Conservation (phyloP, 2,797 vertebrate species). For the Myotis pilosus region DNA sequence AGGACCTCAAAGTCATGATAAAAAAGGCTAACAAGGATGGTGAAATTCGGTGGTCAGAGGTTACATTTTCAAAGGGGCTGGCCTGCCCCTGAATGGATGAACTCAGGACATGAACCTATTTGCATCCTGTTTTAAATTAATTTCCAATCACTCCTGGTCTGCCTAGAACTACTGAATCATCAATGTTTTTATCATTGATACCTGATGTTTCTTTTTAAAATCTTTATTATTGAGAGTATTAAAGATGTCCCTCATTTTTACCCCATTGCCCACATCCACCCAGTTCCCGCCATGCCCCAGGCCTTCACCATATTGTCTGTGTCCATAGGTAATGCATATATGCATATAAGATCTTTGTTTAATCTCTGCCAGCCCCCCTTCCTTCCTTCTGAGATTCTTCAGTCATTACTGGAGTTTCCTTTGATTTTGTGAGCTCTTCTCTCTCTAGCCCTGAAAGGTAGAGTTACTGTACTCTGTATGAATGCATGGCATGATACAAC, state of each 20-base stretch:
- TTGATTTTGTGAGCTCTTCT: constrained; percentile 86
- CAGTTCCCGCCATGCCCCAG: too few relatives aligned
- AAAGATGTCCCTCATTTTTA: too few relatives aligned
- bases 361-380: too few relatives aligned
- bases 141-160: neutral
- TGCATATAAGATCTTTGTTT: too few relatives aligned
- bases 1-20: neutral
- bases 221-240: too few relatives aligned
- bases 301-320: too few relatives aligned
- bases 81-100: neutral
- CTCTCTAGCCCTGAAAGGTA: constrained; percentile 86
- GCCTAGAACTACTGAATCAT: neutral
- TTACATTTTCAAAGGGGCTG: neutral
- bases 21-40: neutral
- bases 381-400: too few relatives aligned
- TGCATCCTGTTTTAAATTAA: neutral
- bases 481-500: constrained; percentile 94
- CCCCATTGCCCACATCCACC: too few relatives aligned
- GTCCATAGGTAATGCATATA: too few relatives aligned
- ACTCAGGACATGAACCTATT: neutral
- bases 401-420: constrained; percentile 80
- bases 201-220: too few relatives aligned
- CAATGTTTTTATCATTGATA: neutral
- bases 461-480: constrained; percentile 87
- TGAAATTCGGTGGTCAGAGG: neutral